These are phyloP conservation scores for Seira sanloemensis DNA, from an alignment of 2,888 invertebrate species.

Conservation along the genomic window DNA sequence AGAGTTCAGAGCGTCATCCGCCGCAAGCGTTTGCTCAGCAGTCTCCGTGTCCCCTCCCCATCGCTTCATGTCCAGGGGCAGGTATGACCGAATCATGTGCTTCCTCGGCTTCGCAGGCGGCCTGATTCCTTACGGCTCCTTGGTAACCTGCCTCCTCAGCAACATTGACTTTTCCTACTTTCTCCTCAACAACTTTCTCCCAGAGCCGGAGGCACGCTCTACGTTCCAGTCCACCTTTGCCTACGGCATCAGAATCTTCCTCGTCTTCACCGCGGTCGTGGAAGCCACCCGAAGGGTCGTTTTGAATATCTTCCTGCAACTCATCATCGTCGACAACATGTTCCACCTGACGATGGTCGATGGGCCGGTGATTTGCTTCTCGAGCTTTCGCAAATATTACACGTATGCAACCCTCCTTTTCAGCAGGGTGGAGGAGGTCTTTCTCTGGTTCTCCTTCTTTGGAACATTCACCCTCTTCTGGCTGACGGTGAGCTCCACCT, in stretches of 20 bases:
- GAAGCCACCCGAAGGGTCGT: neutral
- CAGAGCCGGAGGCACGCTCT: neutral
- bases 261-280: neutral
- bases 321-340: neutral
- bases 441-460: neutral
- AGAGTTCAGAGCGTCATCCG: neutral
- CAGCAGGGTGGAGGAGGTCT: neutral
- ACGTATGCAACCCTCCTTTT: neutral
- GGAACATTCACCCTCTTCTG: neutral
- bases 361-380: neutral
- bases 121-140: neutral
- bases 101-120: neutral
- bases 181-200: neutral
- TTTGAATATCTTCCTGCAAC: neutral
- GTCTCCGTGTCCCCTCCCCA: neutral
- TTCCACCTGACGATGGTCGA: neutral
- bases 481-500: neutral
- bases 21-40: neutral
- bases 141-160: neutral
- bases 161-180: neutral
- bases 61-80: neutral
- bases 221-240: neutral
- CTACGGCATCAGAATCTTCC: neutral
- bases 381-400: neutral
- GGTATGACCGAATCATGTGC: neutral